Evolutionary conservation across 1,140 invertebrate species (phyloP).

Genomic region (Chymomyza costata): DNA sequence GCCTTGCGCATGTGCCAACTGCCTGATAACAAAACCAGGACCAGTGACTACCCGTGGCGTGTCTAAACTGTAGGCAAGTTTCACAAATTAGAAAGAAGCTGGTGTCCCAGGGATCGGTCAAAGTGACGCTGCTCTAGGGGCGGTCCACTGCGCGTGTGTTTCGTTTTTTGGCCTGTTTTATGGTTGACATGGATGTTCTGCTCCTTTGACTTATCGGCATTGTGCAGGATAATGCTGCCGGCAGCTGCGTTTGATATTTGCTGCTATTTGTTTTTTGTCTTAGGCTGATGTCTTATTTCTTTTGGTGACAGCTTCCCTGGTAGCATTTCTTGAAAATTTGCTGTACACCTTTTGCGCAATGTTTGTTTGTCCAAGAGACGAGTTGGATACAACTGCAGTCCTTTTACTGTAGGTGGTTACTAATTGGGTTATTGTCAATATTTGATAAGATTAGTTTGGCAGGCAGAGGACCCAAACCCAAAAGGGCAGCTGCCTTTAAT

Average conservation of each 20-base stretch:
- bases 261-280: no score
- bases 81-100: constrained; percentile 61
- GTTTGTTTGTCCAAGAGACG: constrained; percentile 31
- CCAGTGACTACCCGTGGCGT: constrained; percentile 9
- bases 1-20: background rate
- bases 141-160: constrained; percentile 40
- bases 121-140: constrained; percentile 31
- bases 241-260: constrained; percentile 51
- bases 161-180: constrained; percentile 55
- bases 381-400: constrained; percentile 1
- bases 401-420: constrained; percentile 61
- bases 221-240: constrained; percentile 27
- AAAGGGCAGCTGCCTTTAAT: constrained; percentile 38
- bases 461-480: no score
- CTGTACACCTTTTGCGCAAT: constrained; percentile 54
- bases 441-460: constrained; percentile 59
- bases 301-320: constrained; percentile 55
- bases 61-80: constrained; percentile 67
- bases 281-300: constrained; percentile 52
- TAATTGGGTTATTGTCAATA: constrained; percentile 71
- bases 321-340: constrained; percentile 48
- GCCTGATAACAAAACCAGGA: background rate
- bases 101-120: constrained; percentile 15
- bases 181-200: constrained; percentile 54
- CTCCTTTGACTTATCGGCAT: constrained; percentile 40